Evolutionary conservation across 2,113 vertebrate species (phyloP), one percentile per base, ranked within the genome.

Genomic region (Otolemur garnettii): DNA sequence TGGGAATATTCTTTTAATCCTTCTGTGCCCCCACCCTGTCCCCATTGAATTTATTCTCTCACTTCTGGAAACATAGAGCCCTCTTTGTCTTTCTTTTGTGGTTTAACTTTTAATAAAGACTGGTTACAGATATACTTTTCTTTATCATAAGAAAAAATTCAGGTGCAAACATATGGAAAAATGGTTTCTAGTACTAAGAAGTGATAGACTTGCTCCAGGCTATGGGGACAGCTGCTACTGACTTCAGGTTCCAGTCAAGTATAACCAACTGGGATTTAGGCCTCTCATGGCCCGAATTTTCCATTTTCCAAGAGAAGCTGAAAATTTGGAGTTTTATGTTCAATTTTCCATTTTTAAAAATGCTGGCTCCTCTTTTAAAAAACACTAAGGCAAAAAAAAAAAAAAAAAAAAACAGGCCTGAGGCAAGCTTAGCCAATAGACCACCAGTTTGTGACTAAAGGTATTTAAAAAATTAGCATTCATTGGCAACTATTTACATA

Each of bases 301-400:
- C 53, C 93, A 90, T 50, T 85, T 90, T 90, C 18, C 72, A 87
- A 91, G 38, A 93, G 57, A 86, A 83, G 50, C 13, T 86, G 24
- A 91, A 96, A 77, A 77, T 66, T 33, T 74, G 19, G 53, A 82
- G 13, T 81, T 77, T 69, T 93, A 50, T 24, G 60, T 80, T 96
- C 84, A 97, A 75, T 50, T 21, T 19, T 82, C 55, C 35, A 74
- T 66, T 87, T 78, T 94, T 94, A 79, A 86, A 87, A 93, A 81
- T 84, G 0, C 59, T 59, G 42, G 33, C 26, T 92, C n/a, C 75
- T 75, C 24, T 90, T 93, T 74, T 89, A 38, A 50, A 91, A 90
- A 92, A 68, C 42, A 66, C n/a, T 64, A 22, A 94, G 17, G 30
- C 24, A 77, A 90, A 95, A 42, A 22, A 60, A 84, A 90, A 42